Evolutionary conservation across 2,888 invertebrate genomes (phyloP), one percentile per base, ranked within the genome.

Genomic region (Polyommatus iphigenia): DNA sequence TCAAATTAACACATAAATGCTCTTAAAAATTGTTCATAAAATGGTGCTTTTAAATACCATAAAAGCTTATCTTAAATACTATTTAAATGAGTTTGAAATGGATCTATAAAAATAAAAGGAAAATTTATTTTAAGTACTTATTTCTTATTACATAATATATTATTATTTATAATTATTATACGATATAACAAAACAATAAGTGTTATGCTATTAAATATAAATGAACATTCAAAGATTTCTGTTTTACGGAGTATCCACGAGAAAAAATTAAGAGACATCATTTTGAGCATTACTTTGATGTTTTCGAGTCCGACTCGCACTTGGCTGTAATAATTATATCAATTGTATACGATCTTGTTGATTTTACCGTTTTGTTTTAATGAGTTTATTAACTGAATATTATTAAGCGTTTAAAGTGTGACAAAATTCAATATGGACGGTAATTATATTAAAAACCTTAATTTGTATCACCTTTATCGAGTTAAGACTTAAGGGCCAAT

Each of bases 301-400:
- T 50, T 50, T 50, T 50, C 36, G 3, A 1, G 15, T 5, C 54
- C 54, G 13, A 54, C 54, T 59, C 59, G 20, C 20, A 59, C 59
- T 8, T 59, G 15, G 15, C 54, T 54, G 54, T 1, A 10, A 46
- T 46, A 29, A 29, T 32, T 32, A 67, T 6, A 13, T 67, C 67
- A 15, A 15, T 29, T 29, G 29, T 29, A 29, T 32, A 29, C 13
- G 67, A 32, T 67, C 29, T 18, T 67, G 67, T 67, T 67, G 32
- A 67, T 67, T 67, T 29, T 67, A 67, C 67, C 67, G 67, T 67
- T 67, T 13, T 15, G 67, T 67, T 67, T 67, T 67, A 67, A 67
- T 67, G 67, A 67, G 2, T 7, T 67, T 67, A 67, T 5, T 67
- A 67, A 67, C 32, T 29, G 15, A 29, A 29, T 32, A 29, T 18